Conservation (phyloP, 2,113 vertebrate species). For the Tragelaphus scriptus region DNA sequence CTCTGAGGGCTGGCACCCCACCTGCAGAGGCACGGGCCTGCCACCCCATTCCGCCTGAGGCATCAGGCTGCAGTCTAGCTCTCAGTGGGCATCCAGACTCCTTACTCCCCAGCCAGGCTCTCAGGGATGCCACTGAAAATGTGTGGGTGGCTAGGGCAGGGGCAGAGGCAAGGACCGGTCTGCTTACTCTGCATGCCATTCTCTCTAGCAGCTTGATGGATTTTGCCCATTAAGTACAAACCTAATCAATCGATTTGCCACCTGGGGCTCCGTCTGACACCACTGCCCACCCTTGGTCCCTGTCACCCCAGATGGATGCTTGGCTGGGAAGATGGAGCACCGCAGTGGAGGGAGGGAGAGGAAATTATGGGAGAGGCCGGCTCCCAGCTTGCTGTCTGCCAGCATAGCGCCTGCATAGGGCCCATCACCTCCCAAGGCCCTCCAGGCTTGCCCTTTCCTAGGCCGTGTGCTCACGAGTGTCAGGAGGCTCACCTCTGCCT, state of each 20-base stretch:
- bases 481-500: neutral
- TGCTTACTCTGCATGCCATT: neutral
- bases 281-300: neutral
- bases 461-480: neutral
- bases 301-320: neutral
- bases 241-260: conserved; percentile 46
- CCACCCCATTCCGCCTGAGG: neutral
- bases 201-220: conserved; percentile 22
- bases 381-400: neutral
- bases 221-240: conserved; percentile 56
- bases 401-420: rapidly evolving
- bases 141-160: neutral
- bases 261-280: conserved; percentile 59
- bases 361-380: neutral
- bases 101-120: neutral
- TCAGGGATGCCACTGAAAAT: neutral
- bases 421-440: neutral
- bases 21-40: neutral
- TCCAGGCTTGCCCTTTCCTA: neutral
- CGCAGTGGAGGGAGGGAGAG: neutral
- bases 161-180: neutral
- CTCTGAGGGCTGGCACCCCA: neutral
- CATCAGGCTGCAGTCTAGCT: neutral
- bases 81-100: neutral
- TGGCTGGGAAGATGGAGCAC: conserved; percentile 24